Evolutionary conservation across 2,797 vertebrate species (phyloP), one percentile per base, ranked within the genome.

Genomic region (Loris lydekkerianus): DNA sequence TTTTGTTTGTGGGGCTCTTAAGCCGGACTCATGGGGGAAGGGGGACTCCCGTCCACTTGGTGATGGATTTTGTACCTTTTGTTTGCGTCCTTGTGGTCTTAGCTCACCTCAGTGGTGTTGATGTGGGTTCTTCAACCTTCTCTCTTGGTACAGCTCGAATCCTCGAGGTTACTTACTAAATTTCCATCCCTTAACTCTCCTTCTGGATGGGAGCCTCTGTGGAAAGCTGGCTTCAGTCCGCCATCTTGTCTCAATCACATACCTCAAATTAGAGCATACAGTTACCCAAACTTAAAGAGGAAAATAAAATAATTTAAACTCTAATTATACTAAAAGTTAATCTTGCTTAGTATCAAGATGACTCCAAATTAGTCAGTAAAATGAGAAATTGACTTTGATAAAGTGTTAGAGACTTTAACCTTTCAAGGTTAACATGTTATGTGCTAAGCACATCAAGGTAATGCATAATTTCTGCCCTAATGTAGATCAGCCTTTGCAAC

Each of bases 261-360:
- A 78, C 27, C 53, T 95, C 14, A 31, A 86, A 76, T 65, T 67
- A 97, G 94, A 75, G 4, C 1, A 82, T 53, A 1, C 0, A 72
- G 56, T 3, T 76, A 58, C 8, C 56, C 9, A 80, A 65, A 73
- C 1, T 67, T 29, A 89, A 84, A 25, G 11, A 72, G 21, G 10
- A 72, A 90, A 91, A 86, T 37, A 80, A 89, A 72, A 56, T 89
- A 40, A 18, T 91, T 96, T 72, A 87, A 96, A 60, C 23, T 91
- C 31, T 61, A 46, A 86, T 20, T 69, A 29, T 11, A 60, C 43
- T 70, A 10, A 58, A 86, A 91, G 95, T 4, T 37, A 31, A 85
- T 82, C 80, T 70, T 92, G n/a, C 65, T 84, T 82, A 82, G 1
- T 83, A 14, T 84, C 34, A 89, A 77, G 37, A 53, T 84, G 31